Evolutionary conservation across 2,113 vertebrate genomes (phyloP), one percentile per base, ranked within the genome.

Genomic region (Toxotes jaculatrix): DNA sequence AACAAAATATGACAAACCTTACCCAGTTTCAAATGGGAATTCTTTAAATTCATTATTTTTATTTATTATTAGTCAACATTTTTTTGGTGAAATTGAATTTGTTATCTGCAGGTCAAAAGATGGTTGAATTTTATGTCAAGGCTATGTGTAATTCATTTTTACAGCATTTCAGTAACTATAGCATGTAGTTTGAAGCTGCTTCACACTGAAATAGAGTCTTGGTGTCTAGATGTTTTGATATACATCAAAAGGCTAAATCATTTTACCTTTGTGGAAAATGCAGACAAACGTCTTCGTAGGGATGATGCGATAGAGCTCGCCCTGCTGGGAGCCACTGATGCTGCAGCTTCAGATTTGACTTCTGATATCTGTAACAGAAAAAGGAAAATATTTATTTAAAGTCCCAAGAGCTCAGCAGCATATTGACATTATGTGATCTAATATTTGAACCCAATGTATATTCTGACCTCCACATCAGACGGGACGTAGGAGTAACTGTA

Each of bases 401-500:
- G 43, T 11, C 11, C 0, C 21, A 32, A 36, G 21, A 31, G 16
- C 63, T 49, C 34, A 49, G 1, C 1, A 16, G 23, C 0, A 14
- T 10, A n/a, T 12, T 70, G 9, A 9, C 13, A 7, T 27, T 6
- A 9, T 19, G 1, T 12, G 40, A 45, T 11, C 45, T 16, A 1
- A 38, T 16, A 1, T 4, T 4, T 8, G 16, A 68, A 34, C 19
- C 49, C 12, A 9, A 31, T 11, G 36, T 45, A 16, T 27, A 36
- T n/a, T 32, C 87, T 74, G 56, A 95, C 96, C 94, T 96, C 95
- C 17, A 91, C 53, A 31, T 96, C 95, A 9, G 95, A 95, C 0
- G 90, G 92, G 57, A 91, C 71, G 34, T 55, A 94, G 0, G 94
- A 96, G 64, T 92, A 94, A 65, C 95, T 96, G 79, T 85, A 90